Percentiles rank a stretch among this genome's conserved stretches.
Conservation (phyloP, 2,888 invertebrate genomes). For the Leistus spinibarbis region DNA sequence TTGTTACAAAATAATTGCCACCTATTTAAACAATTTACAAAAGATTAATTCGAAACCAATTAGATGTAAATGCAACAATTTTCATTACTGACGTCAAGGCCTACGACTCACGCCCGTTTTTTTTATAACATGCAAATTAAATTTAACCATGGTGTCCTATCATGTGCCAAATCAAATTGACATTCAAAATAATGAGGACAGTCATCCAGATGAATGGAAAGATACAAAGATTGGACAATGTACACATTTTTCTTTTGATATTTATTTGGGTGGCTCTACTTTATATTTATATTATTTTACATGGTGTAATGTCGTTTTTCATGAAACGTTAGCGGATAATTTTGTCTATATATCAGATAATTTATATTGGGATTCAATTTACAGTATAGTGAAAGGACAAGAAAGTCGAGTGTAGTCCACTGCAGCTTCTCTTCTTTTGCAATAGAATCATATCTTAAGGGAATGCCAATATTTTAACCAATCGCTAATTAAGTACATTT, state of each 20-base stretch:
- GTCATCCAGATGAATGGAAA: not conserved
- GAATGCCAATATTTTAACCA: too few species aligned
- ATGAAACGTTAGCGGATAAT: too few species aligned
- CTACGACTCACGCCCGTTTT: not conserved
- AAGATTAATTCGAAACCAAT: not conserved
- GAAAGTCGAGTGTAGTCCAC: too few species aligned
- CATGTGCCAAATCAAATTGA: slow-evolving; percentile 9
- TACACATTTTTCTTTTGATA: not conserved
- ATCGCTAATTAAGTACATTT: too few species aligned
- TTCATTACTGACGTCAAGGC: slow-evolving; percentile 8
- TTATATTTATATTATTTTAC: too few species aligned
- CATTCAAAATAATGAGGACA: slow-evolving; percentile 2
- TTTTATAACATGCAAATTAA: slow-evolving; percentile 25
- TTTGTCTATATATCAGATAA: too few species aligned
- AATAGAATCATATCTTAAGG: too few species aligned
- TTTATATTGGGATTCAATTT: too few species aligned
- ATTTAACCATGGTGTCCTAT: slow-evolving; percentile 6
- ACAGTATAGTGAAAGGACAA: too few species aligned
- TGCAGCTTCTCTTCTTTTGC: too few species aligned
- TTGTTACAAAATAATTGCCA: not conserved
- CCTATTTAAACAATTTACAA: not conserved
- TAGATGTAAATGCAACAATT: not conserved
- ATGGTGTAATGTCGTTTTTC: too few species aligned
- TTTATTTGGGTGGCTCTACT: not conserved
- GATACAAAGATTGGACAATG: not conserved